Evolutionary conservation across 2,888 invertebrate genomes (phyloP).

Genomic region (Maniola hyperantus): DNA sequence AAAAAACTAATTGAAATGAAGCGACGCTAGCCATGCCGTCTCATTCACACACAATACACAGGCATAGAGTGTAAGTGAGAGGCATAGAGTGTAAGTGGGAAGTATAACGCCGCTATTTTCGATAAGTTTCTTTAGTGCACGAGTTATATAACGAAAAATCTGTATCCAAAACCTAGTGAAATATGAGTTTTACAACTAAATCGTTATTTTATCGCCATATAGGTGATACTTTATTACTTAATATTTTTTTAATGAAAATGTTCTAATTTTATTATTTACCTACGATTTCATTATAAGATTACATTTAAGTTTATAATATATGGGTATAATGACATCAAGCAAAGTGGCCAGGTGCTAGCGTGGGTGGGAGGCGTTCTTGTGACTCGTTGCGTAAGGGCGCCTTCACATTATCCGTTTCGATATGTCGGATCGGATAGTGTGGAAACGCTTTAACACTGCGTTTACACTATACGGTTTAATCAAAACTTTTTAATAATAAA

Average conservation of each 20-base stretch:
- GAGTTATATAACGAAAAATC: conserved; percentile 11
- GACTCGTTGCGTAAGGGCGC: conserved; percentile 24
- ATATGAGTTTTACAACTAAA: conserved; percentile 9
- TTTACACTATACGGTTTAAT: conserved; percentile 9
- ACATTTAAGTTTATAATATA: conserved; percentile 3
- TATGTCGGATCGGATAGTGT: conserved; percentile 8
- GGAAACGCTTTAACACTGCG: conserved; percentile 2
- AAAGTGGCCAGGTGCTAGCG: conserved; percentile 75
- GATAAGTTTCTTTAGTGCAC: too few species aligned
- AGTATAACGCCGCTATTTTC: too few species aligned
- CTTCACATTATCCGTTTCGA: conserved; percentile 9
- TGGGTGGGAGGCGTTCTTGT: conserved; percentile 61
- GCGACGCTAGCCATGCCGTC: too few species aligned
- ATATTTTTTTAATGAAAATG: conserved; percentile 6
- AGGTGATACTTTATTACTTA: not conserved
- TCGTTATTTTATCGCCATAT: conserved; percentile 17
- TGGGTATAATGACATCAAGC: conserved; percentile 41
- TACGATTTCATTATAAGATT: conserved; percentile 11
- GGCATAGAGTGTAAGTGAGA: too few species aligned
- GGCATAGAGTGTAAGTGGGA: too few species aligned
- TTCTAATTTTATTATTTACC: conserved; percentile 4
- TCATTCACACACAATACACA: too few species aligned
- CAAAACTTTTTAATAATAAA: not conserved
- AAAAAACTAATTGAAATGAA: too few species aligned
- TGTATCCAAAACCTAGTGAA: conserved; percentile 10